Base-by-base conservation (phyloP, 2,113 vertebrate species). In the Colinus virginianus region DNA sequence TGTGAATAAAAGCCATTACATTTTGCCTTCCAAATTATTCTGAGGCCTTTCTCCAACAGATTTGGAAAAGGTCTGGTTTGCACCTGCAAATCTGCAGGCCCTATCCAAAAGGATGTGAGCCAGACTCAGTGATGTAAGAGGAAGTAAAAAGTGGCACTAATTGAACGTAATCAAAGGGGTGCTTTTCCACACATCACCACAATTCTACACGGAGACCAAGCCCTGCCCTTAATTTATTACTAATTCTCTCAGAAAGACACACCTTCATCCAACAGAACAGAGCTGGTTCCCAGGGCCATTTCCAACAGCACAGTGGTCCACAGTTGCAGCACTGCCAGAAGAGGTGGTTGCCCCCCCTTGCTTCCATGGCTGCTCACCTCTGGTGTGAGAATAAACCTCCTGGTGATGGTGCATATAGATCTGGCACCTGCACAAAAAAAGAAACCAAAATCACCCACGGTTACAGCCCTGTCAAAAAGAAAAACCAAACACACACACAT, bases 161-260 rank as follows among this genome's bases (percentile, higher is more conserved):
- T 90, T 83, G 87, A 82, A 68, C 61, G 69, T 36, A 78, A 95
- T 93, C 88, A 94, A 71, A 84, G 75, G 19, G 81, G 68, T 87
- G 90, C 78, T 77, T 94, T 76, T 62, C 90, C 30, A 15, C 55
- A 16, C 64, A 84, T 93, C 86, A 88, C 88, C 94, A 93, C 34
- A 88, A 93, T 64, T 42, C 26, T 76, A 72, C 6, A 4, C 13
- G 51, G 5, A 64, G 48, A 23, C 48, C 1, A 2, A 86, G 70
- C 58, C 70, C 90, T 64, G 46, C 36, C 49, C 62, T 14, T 87
- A 23, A 56, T 87, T 88, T 72, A 72, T 84, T 80, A 64, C 53
- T 70, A 64, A 62, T 61, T 90, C 66, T 72, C 36, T 74, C 83
- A n/a, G 64, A 69, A 80, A 78, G 75, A 53, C 67, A 66, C 5